Percentiles rank a stretch among this genome's conserved stretches.
Conservation (phyloP, 1,140 invertebrate genomes). For the Choristoneura fumiferana region DNA sequence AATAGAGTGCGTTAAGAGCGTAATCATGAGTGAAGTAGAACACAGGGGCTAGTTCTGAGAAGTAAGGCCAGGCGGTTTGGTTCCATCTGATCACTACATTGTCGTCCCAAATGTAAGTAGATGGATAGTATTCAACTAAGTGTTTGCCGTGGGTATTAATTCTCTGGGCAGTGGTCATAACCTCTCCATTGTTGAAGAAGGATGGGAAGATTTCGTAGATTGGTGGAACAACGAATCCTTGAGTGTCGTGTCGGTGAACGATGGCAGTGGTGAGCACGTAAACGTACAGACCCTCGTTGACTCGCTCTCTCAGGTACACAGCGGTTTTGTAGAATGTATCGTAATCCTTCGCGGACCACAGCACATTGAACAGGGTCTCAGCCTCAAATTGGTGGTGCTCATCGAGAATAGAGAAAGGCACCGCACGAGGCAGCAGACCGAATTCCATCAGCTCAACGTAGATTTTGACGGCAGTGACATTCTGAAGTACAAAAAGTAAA, state of each 20-base stretch:
- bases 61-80: slow-evolving; percentile 77
- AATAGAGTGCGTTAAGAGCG: slow-evolving; percentile 85
- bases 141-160: slow-evolving; percentile 67
- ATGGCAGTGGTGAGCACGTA: slow-evolving; percentile 80
- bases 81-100: slow-evolving; percentile 76
- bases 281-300: slow-evolving; percentile 81
- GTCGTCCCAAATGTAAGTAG: slow-evolving; percentile 54
- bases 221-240: slow-evolving; percentile 80
- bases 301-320: slow-evolving; percentile 78
- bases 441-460: slow-evolving; percentile 77
- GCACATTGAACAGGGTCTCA: slow-evolving; percentile 81
- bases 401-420: slow-evolving; percentile 80
- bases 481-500: slow-evolving; percentile 59
- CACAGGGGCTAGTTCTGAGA: slow-evolving; percentile 77
- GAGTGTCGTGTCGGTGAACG: slow-evolving; percentile 79
- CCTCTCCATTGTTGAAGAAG: slow-evolving; percentile 79
- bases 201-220: slow-evolving; percentile 83
- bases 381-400: slow-evolving; percentile 79
- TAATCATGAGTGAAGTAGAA: slow-evolving; percentile 87
- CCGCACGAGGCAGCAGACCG: slow-evolving; percentile 76
- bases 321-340: slow-evolving; percentile 80
- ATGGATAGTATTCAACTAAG: slow-evolving; percentile 47
- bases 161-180: slow-evolving; percentile 79
- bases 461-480: slow-evolving; percentile 77
- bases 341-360: slow-evolving; percentile 82